Conservation (phyloP, 2,797 vertebrate genomes). For the Eupleurogrammus muticus region DNA sequence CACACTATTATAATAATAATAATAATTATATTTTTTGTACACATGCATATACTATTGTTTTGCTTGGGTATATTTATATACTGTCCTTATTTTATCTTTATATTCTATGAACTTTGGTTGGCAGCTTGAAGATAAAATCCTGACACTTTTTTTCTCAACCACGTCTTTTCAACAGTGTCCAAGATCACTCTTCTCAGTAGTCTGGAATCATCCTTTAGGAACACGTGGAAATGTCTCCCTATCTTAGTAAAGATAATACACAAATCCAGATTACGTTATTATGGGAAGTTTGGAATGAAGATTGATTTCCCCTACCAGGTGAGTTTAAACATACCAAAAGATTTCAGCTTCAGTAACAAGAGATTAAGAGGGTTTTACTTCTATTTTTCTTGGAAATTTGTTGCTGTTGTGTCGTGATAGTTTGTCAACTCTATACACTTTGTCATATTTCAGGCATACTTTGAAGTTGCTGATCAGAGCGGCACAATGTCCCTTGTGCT, state of each 20-base stretch:
- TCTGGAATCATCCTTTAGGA: slow-evolving; percentile 84
- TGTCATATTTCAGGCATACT: slow-evolving; percentile 85
- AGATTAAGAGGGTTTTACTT: background rate
- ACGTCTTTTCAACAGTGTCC: slow-evolving; percentile 79
- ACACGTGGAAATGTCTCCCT: slow-evolving; percentile 75
- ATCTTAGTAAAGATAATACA: slow-evolving; percentile 92
- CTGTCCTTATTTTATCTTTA: background rate
- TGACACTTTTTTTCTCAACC: background rate
- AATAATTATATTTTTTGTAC: too few relatives aligned
- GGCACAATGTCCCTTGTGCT: slow-evolving; percentile 92
- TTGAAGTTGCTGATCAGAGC: slow-evolving; percentile 94
- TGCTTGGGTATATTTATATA: too few relatives aligned
- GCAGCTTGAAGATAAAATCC: slow-evolving; percentile 2
- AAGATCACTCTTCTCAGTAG: slow-evolving; percentile 83
- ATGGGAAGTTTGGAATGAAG: slow-evolving; percentile 88
- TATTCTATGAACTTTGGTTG: background rate
- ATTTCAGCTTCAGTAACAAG: background rate
- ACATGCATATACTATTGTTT: too few relatives aligned
- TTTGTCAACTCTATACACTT: background rate
- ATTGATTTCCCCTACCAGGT: slow-evolving; percentile 92
- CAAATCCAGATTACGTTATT: slow-evolving; percentile 91
- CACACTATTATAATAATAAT: too few relatives aligned
- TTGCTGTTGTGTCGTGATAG: background rate
- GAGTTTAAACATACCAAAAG: slow-evolving; percentile 35
- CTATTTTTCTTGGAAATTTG: background rate